These are phyloP conservation scores for Microcebus tavaratra DNA, from an alignment of 2,113 vertebrate species.

Conservation along the genomic window DNA sequence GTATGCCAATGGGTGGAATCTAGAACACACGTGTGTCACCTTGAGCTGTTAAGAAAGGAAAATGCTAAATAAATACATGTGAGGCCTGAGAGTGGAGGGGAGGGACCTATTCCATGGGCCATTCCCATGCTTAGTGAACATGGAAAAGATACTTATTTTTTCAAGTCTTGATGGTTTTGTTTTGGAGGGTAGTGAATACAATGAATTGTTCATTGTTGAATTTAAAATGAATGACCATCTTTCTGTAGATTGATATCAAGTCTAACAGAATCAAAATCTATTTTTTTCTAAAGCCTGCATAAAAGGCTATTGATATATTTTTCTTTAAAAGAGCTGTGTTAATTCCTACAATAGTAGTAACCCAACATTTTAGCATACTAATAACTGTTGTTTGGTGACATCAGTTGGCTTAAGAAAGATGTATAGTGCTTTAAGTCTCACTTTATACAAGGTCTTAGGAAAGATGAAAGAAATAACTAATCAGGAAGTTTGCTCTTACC, in stretches of 20 bases:
- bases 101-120: not conserved
- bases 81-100: not conserved
- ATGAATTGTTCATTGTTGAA: not conserved
- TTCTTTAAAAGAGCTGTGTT: slow-evolving; percentile 33
- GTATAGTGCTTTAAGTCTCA: not conserved
- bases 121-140: not conserved
- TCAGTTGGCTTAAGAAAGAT: not conserved
- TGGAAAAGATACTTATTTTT: not conserved
- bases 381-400: not conserved
- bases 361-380: not conserved
- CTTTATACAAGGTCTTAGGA: slow-evolving; percentile 22
- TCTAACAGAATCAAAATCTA: slow-evolving; percentile 39
- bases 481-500: not conserved
- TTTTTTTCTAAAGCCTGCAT: slow-evolving; percentile 31
- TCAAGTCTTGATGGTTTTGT: not conserved
- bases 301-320: slow-evolving; percentile 34
- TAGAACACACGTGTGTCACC: not conserved
- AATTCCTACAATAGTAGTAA: not conserved
- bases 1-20: no score
- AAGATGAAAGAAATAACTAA: not conserved
- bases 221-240: slow-evolving; percentile 30
- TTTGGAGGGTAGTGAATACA: not conserved
- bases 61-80: not conserved
- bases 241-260: slow-evolving; percentile 10
- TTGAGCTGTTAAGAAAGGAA: not conserved